A percentile compares a stretch with the other conserved stretches of the same genome.
phyloP scores from a whole-genome alignment of 2,797 vertebrate species.

The Pristis pectinata region DNA sequence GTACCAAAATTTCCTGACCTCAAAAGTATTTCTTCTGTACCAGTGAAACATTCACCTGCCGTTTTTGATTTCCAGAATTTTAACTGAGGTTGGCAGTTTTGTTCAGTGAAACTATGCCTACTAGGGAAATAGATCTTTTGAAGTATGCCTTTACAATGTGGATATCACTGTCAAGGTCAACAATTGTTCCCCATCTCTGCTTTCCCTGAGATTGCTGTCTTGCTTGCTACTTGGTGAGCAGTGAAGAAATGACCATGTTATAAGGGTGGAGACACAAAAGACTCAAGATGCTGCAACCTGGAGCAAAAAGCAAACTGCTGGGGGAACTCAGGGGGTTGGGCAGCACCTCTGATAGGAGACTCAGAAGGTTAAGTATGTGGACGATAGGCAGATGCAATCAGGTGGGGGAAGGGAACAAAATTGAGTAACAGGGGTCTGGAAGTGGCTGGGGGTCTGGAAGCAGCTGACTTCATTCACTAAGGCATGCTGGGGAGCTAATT shows the following conservation, averaged over 20 bases:
- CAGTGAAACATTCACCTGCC: background rate
- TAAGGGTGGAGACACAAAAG: background rate
- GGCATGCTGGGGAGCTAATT: background rate
- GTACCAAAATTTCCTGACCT: background rate
- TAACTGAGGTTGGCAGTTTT: background rate
- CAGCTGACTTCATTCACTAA: background rate
- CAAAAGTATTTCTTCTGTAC: background rate
- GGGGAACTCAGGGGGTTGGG: too few relatives aligned
- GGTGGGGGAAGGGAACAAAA: too few relatives aligned
- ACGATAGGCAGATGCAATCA: too few relatives aligned
- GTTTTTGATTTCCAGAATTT: background rate
- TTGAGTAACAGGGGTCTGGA: too few relatives aligned
- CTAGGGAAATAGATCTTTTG: background rate
- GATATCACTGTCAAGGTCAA: background rate
- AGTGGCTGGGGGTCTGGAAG: too few relatives aligned
- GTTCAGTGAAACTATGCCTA: background rate
- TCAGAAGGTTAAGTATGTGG: too few relatives aligned
- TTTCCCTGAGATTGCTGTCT: background rate
- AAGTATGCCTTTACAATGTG: background rate
- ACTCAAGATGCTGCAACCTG: too few relatives aligned
- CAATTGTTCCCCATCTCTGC: background rate
- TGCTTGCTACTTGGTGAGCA: background rate
- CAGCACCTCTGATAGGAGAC: too few relatives aligned
- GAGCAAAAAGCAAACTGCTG: too few relatives aligned
- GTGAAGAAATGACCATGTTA: background rate